These are phyloP conservation scores for Myzus persicae DNA, from an alignment of 1,140 invertebrate genomes.

Conservation along the genomic window DNA sequence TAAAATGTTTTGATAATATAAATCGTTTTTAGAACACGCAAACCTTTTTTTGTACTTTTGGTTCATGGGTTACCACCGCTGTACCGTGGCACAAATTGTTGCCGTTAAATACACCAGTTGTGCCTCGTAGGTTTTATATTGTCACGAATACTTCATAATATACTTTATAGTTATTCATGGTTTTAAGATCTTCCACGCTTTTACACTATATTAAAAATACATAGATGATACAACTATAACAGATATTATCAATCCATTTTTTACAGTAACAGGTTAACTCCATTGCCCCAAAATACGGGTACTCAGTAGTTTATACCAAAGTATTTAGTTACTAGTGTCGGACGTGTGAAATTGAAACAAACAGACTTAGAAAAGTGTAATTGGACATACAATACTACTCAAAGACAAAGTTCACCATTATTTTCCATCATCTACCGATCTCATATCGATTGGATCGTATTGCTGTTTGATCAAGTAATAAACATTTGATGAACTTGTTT, in stretches of 20 bases:
- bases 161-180: not conserved
- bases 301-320: not conserved
- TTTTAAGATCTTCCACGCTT: not conserved
- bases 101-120: not conserved
- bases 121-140: not conserved
- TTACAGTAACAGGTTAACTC: no score
- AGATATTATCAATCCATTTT: no score
- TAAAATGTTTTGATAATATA: no score
- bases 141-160: not conserved
- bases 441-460: not conserved
- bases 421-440: not conserved
- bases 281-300: no score
- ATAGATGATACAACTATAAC: no score
- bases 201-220: not conserved
- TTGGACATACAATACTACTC: no score
- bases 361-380: not conserved
- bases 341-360: not conserved
- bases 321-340: not conserved
- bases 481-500: not conserved
- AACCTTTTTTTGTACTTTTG: no score
- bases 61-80: no score
- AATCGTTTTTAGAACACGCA: no score
- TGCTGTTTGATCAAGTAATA: not conserved
- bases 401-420: not conserved
- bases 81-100: no score